Evolutionary conservation across 2,797 vertebrate genomes (phyloP).

Genomic region (Schizopygopsis pylzovi): DNA sequence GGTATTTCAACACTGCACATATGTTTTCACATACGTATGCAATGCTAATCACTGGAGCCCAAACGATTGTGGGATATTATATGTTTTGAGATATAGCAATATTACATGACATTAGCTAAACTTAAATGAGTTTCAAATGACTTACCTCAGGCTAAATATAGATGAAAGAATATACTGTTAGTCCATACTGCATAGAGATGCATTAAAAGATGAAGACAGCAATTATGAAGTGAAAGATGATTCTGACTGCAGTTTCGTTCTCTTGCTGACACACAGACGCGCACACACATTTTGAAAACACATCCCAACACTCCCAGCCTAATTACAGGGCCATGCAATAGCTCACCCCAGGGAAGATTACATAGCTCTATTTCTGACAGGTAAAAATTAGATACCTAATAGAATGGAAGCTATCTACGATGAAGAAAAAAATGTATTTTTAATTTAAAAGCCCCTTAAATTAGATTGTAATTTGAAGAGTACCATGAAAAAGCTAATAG

Average conservation of each 20-base stretch:
- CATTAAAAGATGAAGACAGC: constrained; percentile 48
- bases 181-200: constrained; percentile 32
- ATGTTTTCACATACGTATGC: not conserved
- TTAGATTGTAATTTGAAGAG: constrained; percentile 79
- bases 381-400: constrained; percentile 84
- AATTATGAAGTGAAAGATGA: constrained; percentile 46
- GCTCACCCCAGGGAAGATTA: constrained; percentile 71
- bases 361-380: constrained; percentile 79
- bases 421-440: constrained; percentile 73
- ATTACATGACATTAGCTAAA: constrained; percentile 12
- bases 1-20: not conserved
- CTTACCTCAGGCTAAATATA: constrained; percentile 26
- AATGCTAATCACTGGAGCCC: not conserved
- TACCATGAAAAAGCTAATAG: constrained; percentile 62
- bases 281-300: constrained; percentile 50
- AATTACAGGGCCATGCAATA: constrained; percentile 75
- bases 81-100: not conserved
- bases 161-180: not conserved
- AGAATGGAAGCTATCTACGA: constrained; percentile 66
- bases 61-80: not conserved
- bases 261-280: constrained; percentile 41
- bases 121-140: constrained; percentile 3
- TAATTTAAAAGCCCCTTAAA: constrained; percentile 74
- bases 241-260: constrained; percentile 30
- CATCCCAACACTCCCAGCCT: constrained; percentile 65